Base-by-base conservation (phyloP, 2,888 invertebrate species). In the Hyposoter dolosus region DNA sequence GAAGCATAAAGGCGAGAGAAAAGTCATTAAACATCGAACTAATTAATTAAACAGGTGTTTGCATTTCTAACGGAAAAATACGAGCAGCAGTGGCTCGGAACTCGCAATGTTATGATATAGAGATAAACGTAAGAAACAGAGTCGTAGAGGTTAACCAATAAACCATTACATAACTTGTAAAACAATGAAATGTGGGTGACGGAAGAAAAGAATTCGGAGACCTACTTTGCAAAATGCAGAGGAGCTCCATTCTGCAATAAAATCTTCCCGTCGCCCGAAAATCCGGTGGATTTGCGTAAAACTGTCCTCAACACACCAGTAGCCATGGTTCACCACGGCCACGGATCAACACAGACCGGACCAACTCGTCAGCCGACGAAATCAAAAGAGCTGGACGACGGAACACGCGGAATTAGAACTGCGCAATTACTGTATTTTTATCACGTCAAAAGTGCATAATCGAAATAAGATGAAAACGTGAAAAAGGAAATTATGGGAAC, bases 281-380 rank as follows among this genome's bases (percentile, higher is more conserved):
- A 94, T 93, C 94, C 94, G 76, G 94, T 88, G 32, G 95, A 94
- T 95, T 96, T 96, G 93, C 95, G 95, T 91, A 96, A 92, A 94
- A 96, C 95, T 91, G 95, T 95, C 94, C 94, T 94, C 87, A 95
- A 91, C 76, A 94, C 92, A 84, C 91, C 93, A 83, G 91, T 90
- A 83, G 93, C 93, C 93, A 93, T 92, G 77, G 91, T 91, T 87
- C 65, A 84, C 85, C 82, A 84, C 85, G 84, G 84, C 83, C 72
- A 32, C 66, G 50, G 68, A 45, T 81, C 47, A 53, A 45, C 47
- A 50, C 65, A 19, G 43, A 28, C 47, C 47, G 50, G n/a, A 69
- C 43, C 60, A 60, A 60, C n/a, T 60, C 60, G 60, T 23, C 28
- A 19, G 53, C 53, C 53, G 53, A 60, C 60, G 10, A 60, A 19